Evolutionary conservation across 1,140 invertebrate genomes (phyloP).

Genomic region (Drosophila kepulauana): DNA sequence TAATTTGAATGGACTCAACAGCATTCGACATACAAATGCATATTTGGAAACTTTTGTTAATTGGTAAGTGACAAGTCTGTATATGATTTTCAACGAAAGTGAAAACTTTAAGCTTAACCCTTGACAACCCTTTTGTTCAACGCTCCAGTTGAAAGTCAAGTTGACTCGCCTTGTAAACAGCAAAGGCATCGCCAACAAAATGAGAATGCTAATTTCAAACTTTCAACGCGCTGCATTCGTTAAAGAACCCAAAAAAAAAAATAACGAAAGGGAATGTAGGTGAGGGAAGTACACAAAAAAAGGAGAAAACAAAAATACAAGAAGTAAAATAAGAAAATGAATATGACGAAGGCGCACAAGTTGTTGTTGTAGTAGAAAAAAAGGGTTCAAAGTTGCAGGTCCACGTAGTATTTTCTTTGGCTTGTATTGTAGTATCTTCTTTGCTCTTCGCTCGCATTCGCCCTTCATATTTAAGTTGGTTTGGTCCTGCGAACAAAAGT

Average conservation of each 20-base stretch:
- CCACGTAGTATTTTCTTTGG: conserved; percentile 41
- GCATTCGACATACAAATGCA: conserved; percentile 84
- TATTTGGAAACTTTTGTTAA: conserved; percentile 85
- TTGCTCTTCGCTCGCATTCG: conserved; percentile 11
- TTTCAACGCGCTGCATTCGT: conserved; percentile 57
- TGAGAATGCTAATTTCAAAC: conserved; percentile 67
- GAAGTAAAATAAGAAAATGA: conserved; percentile 36
- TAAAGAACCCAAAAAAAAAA: conserved; percentile 26
- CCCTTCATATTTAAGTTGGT: conserved; percentile 58
- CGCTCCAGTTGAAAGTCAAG: background rate
- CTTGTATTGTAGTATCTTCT: conserved; percentile 16
- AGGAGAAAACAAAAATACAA: conserved; percentile 13
- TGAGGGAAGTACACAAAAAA: conserved; percentile 20
- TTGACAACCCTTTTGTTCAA: background rate
- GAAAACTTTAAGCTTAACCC: conserved; percentile 49
- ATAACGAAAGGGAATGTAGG: background rate
- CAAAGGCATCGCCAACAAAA: conserved; percentile 24
- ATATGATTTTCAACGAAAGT: conserved; percentile 36
- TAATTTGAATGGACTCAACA: conserved; percentile 84
- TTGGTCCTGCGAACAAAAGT: conserved; percentile 28
- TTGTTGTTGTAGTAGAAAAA: conserved; percentile 16
- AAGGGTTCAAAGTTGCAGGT: conserved; percentile 71
- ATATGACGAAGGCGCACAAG: conserved; percentile 42
- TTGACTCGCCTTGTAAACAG: conserved; percentile 24
- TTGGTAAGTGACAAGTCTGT: conserved; percentile 80